Conservation (phyloP, 1,140 invertebrate genomes). For the Lasioglossum albipes region DNA sequence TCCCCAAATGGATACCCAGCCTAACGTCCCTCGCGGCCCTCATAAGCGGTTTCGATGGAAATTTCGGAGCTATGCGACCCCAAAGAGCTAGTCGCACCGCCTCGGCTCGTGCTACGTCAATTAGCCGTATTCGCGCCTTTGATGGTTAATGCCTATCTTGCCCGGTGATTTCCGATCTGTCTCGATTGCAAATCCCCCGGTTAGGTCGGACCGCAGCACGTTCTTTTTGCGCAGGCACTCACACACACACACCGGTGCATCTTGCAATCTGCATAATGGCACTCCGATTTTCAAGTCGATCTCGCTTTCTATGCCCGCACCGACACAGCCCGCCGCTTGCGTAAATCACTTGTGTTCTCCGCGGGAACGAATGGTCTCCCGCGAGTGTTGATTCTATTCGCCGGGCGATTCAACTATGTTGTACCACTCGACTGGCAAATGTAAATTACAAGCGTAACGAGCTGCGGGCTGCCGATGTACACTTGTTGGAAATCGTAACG, state of each 20-base stretch:
- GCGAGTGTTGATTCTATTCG: conserved; percentile 57
- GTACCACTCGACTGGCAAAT: conserved; percentile 35
- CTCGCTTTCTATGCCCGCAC: conserved; percentile 29
- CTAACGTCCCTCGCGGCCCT: conserved; percentile 8
- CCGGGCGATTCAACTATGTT: conserved; percentile 41
- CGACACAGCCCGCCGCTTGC: conserved; percentile 12
- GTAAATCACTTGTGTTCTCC: conserved; percentile 48
- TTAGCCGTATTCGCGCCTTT: conserved; percentile 58
- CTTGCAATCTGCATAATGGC: conserved; percentile 54
- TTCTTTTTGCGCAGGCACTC: conserved; percentile 16
- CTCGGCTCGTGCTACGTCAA: conserved; percentile 57
- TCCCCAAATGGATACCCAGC: too few species aligned
- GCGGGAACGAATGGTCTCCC: conserved; percentile 28
- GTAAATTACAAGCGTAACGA: conserved; percentile 47
- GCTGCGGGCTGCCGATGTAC: conserved; percentile 6
- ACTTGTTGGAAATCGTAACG: conserved; percentile 31
- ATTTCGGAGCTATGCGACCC: conserved; percentile 58
- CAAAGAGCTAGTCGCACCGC: conserved; percentile 19
- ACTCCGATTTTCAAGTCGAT: conserved; percentile 54
- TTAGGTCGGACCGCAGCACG: neutral
- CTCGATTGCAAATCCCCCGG: conserved; percentile 38
- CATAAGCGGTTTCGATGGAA: conserved; percentile 63
- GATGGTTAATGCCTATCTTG: conserved; percentile 23
- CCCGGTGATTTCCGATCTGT: conserved; percentile 52
- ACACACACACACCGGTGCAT: conserved; percentile 26